phyloP scores from a whole-genome alignment of 2,113 vertebrate species.

The Engystomops pustulosus region DNA sequence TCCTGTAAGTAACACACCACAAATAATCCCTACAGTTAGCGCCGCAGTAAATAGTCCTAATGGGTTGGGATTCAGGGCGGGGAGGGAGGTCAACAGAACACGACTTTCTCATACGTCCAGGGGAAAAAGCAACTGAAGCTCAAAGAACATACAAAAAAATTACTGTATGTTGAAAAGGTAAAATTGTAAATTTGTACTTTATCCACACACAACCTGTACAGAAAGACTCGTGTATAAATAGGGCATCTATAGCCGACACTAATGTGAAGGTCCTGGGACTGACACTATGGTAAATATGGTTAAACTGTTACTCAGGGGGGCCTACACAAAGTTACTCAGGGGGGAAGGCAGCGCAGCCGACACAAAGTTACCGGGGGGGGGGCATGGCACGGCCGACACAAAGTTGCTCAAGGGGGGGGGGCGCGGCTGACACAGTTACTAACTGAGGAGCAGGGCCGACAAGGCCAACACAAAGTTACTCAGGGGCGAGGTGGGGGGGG shows the following conservation, averaged over 20 bases:
- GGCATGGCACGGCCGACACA: too few species aligned
- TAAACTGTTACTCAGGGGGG: too few species aligned
- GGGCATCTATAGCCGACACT: background rate
- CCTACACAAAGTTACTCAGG: too few species aligned
- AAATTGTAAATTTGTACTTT: background rate
- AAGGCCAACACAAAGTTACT: too few species aligned
- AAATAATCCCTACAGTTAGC: constrained; percentile 42
- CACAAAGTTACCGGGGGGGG: too few species aligned
- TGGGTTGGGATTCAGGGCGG: constrained; percentile 21
- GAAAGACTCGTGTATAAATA: background rate
- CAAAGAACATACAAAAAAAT: background rate
- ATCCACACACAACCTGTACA: background rate
- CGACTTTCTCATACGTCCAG: background rate
- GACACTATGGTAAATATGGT: too few species aligned
- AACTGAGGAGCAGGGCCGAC: too few species aligned
- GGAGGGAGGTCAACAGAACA: background rate
- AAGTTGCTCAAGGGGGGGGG: too few species aligned
- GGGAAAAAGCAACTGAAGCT: too few species aligned
- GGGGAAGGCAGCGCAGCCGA: too few species aligned
- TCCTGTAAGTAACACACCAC: constrained; percentile 43
- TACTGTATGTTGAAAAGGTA: background rate
- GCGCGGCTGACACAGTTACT: too few species aligned
- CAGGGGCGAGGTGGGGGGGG: too few species aligned
- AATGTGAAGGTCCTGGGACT: background rate
- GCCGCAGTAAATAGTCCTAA: constrained; percentile 45